Conservation (phyloP, 2,888 invertebrate genomes). For the Cataglyphis albicans region DNA sequence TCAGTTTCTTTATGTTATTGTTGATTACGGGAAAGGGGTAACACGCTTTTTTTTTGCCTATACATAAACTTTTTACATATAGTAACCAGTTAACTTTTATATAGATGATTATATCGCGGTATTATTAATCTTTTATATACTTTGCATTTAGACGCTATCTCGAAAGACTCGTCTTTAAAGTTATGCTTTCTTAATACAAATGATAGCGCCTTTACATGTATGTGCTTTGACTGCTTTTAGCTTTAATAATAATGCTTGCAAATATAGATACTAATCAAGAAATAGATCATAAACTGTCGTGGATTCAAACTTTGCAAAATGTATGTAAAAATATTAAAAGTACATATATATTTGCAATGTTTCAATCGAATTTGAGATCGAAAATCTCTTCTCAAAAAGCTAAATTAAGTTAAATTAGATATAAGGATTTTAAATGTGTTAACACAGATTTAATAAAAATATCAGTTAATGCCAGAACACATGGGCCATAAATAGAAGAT, state of each 20-base stretch:
- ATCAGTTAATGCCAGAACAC: background rate
- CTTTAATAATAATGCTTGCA: slow-evolving; percentile 50
- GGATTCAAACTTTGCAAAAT: slow-evolving; percentile 4
- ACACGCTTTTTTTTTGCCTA: slow-evolving; percentile 56
- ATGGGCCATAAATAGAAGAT: background rate
- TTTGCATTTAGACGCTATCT: slow-evolving; percentile 48
- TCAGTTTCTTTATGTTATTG: slow-evolving; percentile 74
- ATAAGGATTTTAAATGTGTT: slow-evolving; percentile 10
- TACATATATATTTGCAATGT: background rate
- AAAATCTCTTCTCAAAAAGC: background rate
- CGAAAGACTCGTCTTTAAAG: slow-evolving; percentile 29
- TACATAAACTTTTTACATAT: slow-evolving; percentile 24
- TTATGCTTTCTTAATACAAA: slow-evolving; percentile 60
- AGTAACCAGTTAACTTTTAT: slow-evolving; percentile 40
- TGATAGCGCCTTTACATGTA: slow-evolving; percentile 57
- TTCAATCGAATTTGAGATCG: background rate
- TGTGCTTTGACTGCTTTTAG: slow-evolving; percentile 64
- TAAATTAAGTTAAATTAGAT: background rate
- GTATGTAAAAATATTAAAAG: slow-evolving; percentile 4
- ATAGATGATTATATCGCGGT: slow-evolving; percentile 34
- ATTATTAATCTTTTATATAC: slow-evolving; percentile 45
- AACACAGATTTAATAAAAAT: background rate
- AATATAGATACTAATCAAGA: slow-evolving; percentile 35
- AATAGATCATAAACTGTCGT: background rate
- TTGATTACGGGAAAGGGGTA: slow-evolving; percentile 53